Base-by-base conservation (phyloP, 2,797 vertebrate genomes). In the Bufotes viridis region DNA sequence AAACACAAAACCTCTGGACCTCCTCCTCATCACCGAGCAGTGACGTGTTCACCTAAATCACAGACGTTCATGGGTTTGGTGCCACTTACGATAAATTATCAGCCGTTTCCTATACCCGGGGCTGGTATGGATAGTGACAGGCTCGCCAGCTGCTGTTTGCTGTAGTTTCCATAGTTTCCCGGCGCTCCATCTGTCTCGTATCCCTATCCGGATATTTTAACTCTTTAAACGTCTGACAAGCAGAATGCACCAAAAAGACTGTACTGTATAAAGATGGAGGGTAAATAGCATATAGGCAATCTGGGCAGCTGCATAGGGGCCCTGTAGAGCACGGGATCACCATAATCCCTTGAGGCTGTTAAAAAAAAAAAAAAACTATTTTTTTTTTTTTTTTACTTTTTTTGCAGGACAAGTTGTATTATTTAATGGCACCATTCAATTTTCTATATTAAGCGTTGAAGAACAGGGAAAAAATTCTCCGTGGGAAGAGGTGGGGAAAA, bases 81-180 rank as follows among this genome's bases (percentile, higher is more conserved):
- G 55, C 57, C 34, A 24, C n/a, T 17, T 51, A 51, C 12, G 13
- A 75, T 84, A 84, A 49, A 83, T 60, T 4, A 61, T 18, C 75
- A 60, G 49, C 20, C 29, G 17, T 75, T 49, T 60, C 75, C 57
- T 49, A 18, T 29, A 84, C 29, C 7, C 70, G 20, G 58, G 58
- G 7, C 74, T 18, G 75, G 84, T 65, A 78, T 24, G 15, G 84
- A 53, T 63, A 78, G 55, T 51, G 76, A 55, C 70, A 24, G 65
- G 51, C 61, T 75, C 85, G 29, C 53, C 85, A 89, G 85, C 65
- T 89, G 88, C 81, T 87, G 74, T 89, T 82, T 79, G 85, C 55
- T 79, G 7, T 51, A 20, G 75, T 83, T 87, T 82, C 88, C 79
- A 86, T 89, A 78, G 85, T 29, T 79, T 84, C 88, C 17, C n/a